Evolutionary conservation across 2,113 vertebrate species (phyloP).

Genomic region (Psittacula cyanocephala): DNA sequence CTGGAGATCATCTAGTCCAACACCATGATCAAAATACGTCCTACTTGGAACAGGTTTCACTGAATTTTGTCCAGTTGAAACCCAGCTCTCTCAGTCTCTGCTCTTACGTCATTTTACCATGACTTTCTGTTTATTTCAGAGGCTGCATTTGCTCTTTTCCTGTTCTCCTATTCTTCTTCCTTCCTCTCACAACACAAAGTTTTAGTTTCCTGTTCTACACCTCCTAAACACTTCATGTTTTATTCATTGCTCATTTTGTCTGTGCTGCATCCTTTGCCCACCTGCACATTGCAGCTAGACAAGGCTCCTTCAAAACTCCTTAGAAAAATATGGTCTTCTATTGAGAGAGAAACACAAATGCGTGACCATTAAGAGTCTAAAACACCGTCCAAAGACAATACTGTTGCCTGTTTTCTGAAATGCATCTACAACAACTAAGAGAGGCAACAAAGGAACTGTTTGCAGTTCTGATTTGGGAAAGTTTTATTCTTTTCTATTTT

Average conservation of each 20-base stretch:
- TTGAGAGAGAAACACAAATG: neutral
- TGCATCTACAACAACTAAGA: neutral
- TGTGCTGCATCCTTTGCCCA: neutral
- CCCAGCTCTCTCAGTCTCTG: neutral
- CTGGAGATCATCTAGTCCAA: neutral
- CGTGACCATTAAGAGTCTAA: neutral
- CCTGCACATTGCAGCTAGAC: neutral
- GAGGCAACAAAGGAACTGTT: neutral
- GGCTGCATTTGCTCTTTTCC: neutral
- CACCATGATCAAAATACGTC: neutral
- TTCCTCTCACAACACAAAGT: neutral
- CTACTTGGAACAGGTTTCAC: neutral
- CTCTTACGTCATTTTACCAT: neutral
- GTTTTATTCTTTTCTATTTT: constrained; percentile 12
- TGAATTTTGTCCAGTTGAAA: neutral
- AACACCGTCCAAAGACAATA: neutral
- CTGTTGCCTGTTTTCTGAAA: neutral
- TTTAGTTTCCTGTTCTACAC: neutral
- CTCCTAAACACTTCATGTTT: neutral
- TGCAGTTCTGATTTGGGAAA: neutral
- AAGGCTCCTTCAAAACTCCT: neutral
- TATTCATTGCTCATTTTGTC: neutral
- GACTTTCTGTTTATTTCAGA: neutral
- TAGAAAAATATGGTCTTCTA: neutral
- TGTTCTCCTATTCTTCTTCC: neutral